Conservation (phyloP, 2,113 vertebrate genomes). For the Alligator mississippiensis region DNA sequence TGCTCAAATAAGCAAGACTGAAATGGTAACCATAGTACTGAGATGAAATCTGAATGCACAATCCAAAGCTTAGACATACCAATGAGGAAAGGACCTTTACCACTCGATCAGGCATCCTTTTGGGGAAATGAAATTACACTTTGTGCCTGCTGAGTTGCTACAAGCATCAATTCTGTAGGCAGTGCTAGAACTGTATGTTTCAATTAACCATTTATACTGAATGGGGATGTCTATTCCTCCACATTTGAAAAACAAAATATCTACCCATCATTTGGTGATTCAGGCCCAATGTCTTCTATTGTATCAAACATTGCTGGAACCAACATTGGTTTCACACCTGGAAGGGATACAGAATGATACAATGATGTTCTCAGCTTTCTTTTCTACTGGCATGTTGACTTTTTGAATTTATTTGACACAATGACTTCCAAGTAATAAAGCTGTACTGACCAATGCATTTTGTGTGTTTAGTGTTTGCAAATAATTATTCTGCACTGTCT, state of each 20-base stretch:
- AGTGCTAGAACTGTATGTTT: background rate
- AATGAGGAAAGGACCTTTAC: background rate
- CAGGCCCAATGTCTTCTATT: background rate
- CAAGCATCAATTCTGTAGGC: background rate
- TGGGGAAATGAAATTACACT: background rate
- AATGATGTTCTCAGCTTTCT: background rate
- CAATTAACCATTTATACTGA: background rate
- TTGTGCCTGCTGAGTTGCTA: background rate
- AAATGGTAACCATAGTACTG: background rate
- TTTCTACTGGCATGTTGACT: background rate
- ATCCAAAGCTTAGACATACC: background rate
- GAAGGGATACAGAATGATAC: constrained; percentile 33
- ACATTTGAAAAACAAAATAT: constrained; percentile 17
- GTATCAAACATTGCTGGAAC: constrained; percentile 34
- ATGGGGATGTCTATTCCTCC: background rate
- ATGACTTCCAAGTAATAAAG: background rate
- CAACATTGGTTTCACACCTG: constrained; percentile 33
- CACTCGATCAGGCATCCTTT: background rate
- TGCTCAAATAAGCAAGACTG: background rate
- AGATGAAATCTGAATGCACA: background rate
- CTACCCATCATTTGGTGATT: background rate
- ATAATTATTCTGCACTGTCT: background rate
- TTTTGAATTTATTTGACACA: background rate
- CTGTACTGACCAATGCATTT: background rate
- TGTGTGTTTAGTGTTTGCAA: background rate